phyloP scores from a whole-genome alignment of 2,888 invertebrate genomes.

The Microplitis deprimator region DNA sequence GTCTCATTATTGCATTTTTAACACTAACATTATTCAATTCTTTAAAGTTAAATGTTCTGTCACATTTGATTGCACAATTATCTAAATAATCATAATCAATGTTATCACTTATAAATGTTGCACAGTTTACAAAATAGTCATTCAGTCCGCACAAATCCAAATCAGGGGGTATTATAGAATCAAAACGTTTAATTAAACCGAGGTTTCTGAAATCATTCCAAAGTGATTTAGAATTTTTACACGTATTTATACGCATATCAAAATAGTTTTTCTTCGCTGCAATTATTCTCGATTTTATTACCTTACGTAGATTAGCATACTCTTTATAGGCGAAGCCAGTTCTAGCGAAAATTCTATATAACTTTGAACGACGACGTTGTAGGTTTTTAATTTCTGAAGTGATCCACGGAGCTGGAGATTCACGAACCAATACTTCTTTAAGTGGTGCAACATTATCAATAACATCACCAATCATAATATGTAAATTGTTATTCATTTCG shows the following conservation, averaged over 20 bases:
- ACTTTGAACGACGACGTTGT: neutral
- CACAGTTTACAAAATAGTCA: neutral
- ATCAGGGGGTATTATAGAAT: neutral
- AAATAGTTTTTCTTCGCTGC: constrained; percentile 4
- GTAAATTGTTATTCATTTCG: neutral
- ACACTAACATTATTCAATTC: neutral
- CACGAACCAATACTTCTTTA: neutral
- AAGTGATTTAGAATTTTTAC: constrained; percentile 26
- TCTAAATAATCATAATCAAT: neutral
- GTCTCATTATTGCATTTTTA: neutral
- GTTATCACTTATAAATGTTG: neutral
- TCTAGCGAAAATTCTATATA: neutral
- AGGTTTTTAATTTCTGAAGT: neutral
- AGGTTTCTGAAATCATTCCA: constrained; percentile 29
- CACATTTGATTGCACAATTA: neutral
- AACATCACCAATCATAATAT: neutral
- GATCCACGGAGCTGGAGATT: neutral
- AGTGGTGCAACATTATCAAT: neutral
- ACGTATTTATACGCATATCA: neutral
- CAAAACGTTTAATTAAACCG: neutral
- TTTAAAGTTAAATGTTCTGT: neutral
- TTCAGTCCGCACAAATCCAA: neutral
- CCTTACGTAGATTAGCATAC: neutral
- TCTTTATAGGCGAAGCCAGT: neutral
- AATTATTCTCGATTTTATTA: neutral